A percentile compares a stretch with the other conserved stretches of the same genome.
phyloP scores from a whole-genome alignment of 2,888 invertebrate species.

The Slavum lentiscoides region DNA sequence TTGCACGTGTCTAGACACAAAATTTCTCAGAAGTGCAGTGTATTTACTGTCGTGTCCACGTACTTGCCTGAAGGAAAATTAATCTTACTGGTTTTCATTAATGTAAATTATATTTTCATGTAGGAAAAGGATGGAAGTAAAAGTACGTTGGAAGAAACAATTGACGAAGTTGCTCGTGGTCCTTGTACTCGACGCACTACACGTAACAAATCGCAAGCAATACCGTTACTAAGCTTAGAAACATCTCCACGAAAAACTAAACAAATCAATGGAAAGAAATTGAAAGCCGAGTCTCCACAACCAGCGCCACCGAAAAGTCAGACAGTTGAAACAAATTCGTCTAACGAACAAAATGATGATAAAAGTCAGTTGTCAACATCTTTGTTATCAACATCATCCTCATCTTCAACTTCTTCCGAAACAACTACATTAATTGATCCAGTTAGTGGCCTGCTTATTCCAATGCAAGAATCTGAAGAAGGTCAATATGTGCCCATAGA shows the following conservation, averaged over 20 bases:
- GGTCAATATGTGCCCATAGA: slow-evolving; percentile 67
- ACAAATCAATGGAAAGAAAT: slow-evolving; percentile 43
- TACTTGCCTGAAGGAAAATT: not conserved
- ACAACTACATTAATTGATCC: slow-evolving; percentile 74
- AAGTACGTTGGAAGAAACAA: slow-evolving; percentile 81
- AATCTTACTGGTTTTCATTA: not conserved
- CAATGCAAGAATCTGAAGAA: slow-evolving; percentile 73
- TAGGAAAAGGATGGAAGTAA: slow-evolving; percentile 62
- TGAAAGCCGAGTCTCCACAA: slow-evolving; percentile 51
- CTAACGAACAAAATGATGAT: slow-evolving; percentile 34
- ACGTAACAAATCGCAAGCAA: slow-evolving; percentile 34
- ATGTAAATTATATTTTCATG: slow-evolving; percentile 2
- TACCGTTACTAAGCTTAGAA: slow-evolving; percentile 44
- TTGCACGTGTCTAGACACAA: no score
- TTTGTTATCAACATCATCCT: slow-evolving; percentile 51
- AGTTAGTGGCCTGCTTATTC: slow-evolving; percentile 72
- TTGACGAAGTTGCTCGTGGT: slow-evolving; percentile 74
- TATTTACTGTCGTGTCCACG: no score
- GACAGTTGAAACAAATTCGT: not conserved
- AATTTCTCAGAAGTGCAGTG: no score
- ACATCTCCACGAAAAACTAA: slow-evolving; percentile 45
- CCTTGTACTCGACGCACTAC: slow-evolving; percentile 43
- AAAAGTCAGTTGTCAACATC: slow-evolving; percentile 43
- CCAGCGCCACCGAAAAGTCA: slow-evolving; percentile 40
- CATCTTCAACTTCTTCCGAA: slow-evolving; percentile 60